phyloP scores from a whole-genome alignment of 1,140 invertebrate species.

The Apis florea region DNA sequence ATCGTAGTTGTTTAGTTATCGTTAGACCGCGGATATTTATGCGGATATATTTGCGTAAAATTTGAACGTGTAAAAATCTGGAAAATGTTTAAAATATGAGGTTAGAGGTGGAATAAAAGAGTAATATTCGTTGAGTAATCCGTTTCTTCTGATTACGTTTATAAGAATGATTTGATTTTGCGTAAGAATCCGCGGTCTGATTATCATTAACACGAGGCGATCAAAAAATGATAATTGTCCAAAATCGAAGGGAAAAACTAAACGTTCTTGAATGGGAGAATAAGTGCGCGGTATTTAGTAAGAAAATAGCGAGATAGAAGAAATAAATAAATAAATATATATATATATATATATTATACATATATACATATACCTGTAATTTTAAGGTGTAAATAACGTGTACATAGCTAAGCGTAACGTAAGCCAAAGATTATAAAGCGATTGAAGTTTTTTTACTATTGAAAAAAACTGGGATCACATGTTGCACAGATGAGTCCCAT shows the following conservation, averaged over 20 bases:
- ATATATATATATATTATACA: not conserved
- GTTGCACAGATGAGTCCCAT: not conserved
- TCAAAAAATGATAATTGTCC: slow-evolving; percentile 19
- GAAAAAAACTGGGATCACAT: slow-evolving; percentile 30
- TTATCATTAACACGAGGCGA: not conserved
- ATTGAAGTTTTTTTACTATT: slow-evolving; percentile 56
- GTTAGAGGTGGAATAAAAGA: too few species aligned
- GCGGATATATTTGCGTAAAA: too few species aligned
- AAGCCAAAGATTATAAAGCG: slow-evolving; percentile 41
- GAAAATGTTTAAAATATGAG: too few species aligned
- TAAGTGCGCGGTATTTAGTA: slow-evolving; percentile 19
- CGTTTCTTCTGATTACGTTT: too few species aligned
- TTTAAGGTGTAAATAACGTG: slow-evolving; percentile 67
- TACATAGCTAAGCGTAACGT: slow-evolving; percentile 59
- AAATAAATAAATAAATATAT: too few species aligned
- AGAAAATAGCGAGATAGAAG: slow-evolving; percentile 16
- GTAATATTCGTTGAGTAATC: too few species aligned
- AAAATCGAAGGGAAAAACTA: not conserved
- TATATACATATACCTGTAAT: slow-evolving; percentile 10
- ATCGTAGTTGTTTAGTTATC: slow-evolving; percentile 11
- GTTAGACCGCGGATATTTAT: not conserved
- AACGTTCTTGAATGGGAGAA: not conserved
- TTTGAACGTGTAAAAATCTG: too few species aligned
- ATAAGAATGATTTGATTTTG: too few species aligned
- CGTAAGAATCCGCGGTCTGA: too few species aligned